These are phyloP conservation scores for Nephila pilipes DNA, from an alignment of 1,140 invertebrate species.

Conservation along the genomic window DNA sequence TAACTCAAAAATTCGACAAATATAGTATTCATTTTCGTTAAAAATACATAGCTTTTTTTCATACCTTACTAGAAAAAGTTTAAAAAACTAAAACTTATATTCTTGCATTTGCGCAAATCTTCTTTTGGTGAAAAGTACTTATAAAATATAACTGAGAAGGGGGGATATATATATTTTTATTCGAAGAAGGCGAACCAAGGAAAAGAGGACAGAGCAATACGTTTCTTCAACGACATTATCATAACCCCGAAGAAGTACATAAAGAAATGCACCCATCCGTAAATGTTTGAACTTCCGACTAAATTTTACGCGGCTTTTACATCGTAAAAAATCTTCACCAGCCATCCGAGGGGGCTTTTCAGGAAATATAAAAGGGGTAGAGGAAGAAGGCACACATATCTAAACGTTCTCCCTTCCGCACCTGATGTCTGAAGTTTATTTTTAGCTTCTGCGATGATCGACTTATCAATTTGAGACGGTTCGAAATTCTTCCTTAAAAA, in stretches of 20 bases:
- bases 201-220: background rate
- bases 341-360: slow-evolving; percentile 3
- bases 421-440: slow-evolving; percentile 39
- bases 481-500: background rate
- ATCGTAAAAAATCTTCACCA: slow-evolving; percentile 21
- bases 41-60: no score
- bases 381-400: slow-evolving; percentile 20
- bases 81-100: no score
- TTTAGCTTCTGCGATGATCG: slow-evolving; percentile 12
- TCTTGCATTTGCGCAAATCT: no score
- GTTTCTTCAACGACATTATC: background rate
- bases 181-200: no score
- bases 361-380: slow-evolving; percentile 38
- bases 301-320: slow-evolving; percentile 48
- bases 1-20: no score
- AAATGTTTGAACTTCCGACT: slow-evolving; percentile 55
- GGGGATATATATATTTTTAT: no score
- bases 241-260: background rate
- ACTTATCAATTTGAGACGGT: slow-evolving; percentile 53
- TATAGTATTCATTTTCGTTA: no score
- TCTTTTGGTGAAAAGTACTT: no score
- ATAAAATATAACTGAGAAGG: no score
- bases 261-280: slow-evolving; percentile 44
- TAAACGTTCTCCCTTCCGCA: background rate
- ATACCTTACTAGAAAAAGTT: no score